Evolutionary conservation across 2,113 vertebrate species (phyloP).

Genomic region (Toxotes jaculatrix): DNA sequence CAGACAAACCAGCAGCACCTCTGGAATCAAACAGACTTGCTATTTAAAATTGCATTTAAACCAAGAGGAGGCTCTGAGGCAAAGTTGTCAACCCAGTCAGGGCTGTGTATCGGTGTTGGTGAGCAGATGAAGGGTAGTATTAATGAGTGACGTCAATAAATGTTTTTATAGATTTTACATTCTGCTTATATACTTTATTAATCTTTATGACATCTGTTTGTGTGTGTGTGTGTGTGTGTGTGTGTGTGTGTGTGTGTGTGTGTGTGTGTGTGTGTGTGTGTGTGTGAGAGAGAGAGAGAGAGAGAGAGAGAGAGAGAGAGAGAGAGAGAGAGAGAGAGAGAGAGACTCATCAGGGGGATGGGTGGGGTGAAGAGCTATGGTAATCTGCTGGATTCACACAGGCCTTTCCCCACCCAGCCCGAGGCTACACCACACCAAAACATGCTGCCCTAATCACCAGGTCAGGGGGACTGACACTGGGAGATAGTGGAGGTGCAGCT

Average conservation of each 20-base stretch:
- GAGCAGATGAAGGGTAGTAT: background rate
- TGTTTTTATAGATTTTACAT: background rate
- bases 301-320: too few relatives aligned
- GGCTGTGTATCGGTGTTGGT: background rate
- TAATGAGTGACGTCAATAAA: background rate
- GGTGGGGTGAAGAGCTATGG: constrained; percentile 76
- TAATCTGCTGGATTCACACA: constrained; percentile 85
- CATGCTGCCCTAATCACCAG: constrained; percentile 72
- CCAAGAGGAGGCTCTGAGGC: background rate
- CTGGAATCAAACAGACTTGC: constrained; percentile 35
- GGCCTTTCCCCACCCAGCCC: constrained; percentile 80
- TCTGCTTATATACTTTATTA: background rate
- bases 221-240: background rate
- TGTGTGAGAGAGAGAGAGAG: too few relatives aligned
- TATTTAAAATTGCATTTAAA: constrained; percentile 48
- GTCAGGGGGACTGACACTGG: constrained; percentile 66
- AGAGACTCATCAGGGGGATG: constrained; percentile 49
- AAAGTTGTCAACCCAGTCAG: background rate
- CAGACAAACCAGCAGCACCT: constrained; percentile 27
- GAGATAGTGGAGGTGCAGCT: constrained; percentile 73
- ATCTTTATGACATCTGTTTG: background rate
- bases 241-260: constrained; percentile 13
- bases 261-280: constrained; percentile 15
- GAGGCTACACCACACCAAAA: constrained; percentile 73
- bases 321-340: too few relatives aligned